A percentile compares a stretch with the other conserved stretches of the same genome.
phyloP scores from a whole-genome alignment of 2,888 invertebrate genomes.

The Autographa gamma region DNA sequence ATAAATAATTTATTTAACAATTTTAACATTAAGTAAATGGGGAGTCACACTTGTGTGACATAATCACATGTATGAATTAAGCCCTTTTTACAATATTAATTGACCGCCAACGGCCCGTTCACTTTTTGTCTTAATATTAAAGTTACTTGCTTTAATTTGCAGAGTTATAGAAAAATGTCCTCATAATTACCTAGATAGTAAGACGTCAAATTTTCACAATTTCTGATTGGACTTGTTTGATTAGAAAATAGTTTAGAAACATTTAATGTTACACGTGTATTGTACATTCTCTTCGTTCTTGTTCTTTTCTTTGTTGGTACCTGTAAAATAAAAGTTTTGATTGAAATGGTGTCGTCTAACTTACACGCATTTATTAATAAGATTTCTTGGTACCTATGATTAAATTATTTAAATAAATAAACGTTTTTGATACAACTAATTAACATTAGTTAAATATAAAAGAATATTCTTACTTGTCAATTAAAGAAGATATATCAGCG shows the following conservation, averaged over 20 bases:
- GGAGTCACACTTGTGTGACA: slow-evolving; percentile 47
- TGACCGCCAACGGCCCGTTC: slow-evolving; percentile 35
- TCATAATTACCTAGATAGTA: slow-evolving; percentile 16
- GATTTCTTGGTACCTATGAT: too few relatives aligned
- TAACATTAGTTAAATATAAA: neutral
- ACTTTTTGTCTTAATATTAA: slow-evolving; percentile 19
- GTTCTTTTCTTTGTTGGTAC: slow-evolving; percentile 92
- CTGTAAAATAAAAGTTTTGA: slow-evolving; percentile 73
- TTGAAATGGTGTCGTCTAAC: neutral
- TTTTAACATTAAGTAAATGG: slow-evolving; percentile 55
- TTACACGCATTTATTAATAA: too few relatives aligned
- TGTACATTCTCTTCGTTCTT: slow-evolving; percentile 92
- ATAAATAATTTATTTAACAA: slow-evolving; percentile 56
- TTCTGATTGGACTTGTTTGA: slow-evolving; percentile 46
- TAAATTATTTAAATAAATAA: neutral
- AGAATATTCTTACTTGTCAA: slow-evolving; percentile 80
- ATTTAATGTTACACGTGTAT: slow-evolving; percentile 90
- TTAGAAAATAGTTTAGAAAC: slow-evolving; percentile 50
- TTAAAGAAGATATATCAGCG: slow-evolving; percentile 86
- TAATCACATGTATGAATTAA: slow-evolving; percentile 50
- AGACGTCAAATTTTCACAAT: slow-evolving; percentile 33
- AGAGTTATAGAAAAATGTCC: slow-evolving; percentile 33
- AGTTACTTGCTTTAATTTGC: slow-evolving; percentile 28
- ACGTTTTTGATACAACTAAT: neutral
- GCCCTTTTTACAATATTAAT: slow-evolving; percentile 52